Evolutionary conservation across 2,888 invertebrate genomes (phyloP).

Genomic region (Eupeodes luniger): DNA sequence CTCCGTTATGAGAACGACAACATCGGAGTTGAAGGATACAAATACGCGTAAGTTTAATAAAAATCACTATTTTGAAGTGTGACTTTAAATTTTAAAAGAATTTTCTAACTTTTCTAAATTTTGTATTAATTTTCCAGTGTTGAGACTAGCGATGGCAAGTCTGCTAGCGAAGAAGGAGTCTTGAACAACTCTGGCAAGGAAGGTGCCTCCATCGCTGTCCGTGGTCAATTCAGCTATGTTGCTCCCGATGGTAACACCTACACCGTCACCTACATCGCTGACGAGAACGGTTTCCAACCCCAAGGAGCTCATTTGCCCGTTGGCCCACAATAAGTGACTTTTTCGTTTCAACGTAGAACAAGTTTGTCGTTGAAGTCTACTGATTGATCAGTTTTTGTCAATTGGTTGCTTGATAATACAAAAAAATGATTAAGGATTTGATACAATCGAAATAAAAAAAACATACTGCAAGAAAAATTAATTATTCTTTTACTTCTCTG

Average conservation of each 20-base stretch:
- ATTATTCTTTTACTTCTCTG: neutral
- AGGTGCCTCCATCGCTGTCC: slow-evolving; percentile 84
- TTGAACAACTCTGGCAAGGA: slow-evolving; percentile 85
- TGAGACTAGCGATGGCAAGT: slow-evolving; percentile 85
- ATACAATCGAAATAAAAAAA: neutral
- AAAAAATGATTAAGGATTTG: neutral
- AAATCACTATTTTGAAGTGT: neutral
- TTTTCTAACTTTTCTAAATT: neutral
- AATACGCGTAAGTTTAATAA: slow-evolving; percentile 85
- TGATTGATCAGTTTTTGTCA: slow-evolving; percentile 15
- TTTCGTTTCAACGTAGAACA: too few relatives aligned
- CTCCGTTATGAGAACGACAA: slow-evolving; percentile 85
- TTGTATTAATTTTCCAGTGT: slow-evolving; percentile 80
- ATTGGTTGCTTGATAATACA: slow-evolving; percentile 3
- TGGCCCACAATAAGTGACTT: too few relatives aligned
- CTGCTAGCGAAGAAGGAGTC: slow-evolving; percentile 84
- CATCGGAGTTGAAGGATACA: slow-evolving; percentile 86
- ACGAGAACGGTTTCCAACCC: slow-evolving; percentile 83
- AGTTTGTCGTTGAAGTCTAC: neutral
- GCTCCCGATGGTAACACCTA: slow-evolving; percentile 86
- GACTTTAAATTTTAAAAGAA: too few relatives aligned
- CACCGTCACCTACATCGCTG: slow-evolving; percentile 84
- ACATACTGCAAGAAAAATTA: neutral
- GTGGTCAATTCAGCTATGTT: slow-evolving; percentile 85
- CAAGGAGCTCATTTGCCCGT: slow-evolving; percentile 83